Percentiles rank a stretch among this genome's conserved stretches.
These are phyloP conservation scores for Grapholita molesta DNA, from an alignment of 1,140 invertebrate genomes.

Conservation along the genomic window DNA sequence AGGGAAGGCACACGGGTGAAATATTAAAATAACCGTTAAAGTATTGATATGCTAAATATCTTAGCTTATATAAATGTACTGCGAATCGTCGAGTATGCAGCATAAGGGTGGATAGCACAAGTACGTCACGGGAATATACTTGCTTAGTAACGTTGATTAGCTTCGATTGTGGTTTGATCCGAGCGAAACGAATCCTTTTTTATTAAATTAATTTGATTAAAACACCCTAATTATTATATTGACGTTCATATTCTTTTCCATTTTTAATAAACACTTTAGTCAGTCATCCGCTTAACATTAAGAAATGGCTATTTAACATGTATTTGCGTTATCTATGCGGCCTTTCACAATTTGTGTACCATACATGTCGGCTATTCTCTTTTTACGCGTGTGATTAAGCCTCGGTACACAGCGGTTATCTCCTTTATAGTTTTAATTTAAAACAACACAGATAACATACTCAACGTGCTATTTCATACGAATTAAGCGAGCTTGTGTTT, in stretches of 20 bases:
- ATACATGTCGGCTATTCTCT: constrained; percentile 30
- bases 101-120: too few species aligned
- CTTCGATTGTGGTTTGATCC: too few species aligned
- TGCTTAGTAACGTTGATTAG: too few species aligned
- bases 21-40: too few species aligned
- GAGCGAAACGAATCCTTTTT: too few species aligned
- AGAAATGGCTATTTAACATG: constrained; percentile 17
- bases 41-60: too few species aligned
- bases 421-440: constrained; percentile 30
- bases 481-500: constrained; percentile 31
- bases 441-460: constrained; percentile 32
- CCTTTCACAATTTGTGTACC: constrained; percentile 30
- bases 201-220: too few species aligned
- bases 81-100: too few species aligned
- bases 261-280: neutral
- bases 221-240: too few species aligned
- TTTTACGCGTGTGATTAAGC: constrained; percentile 28
- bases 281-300: neutral
- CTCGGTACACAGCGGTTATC: constrained; percentile 29
- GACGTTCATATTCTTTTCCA: neutral
- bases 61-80: too few species aligned
- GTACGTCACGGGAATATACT: too few species aligned
- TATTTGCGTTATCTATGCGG: constrained; percentile 26
- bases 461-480: constrained; percentile 29
- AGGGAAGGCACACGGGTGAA: too few species aligned